These are phyloP conservation scores for Rhyacophila evoluta DNA, from an alignment of 2,888 invertebrate species.

Conservation along the genomic window DNA sequence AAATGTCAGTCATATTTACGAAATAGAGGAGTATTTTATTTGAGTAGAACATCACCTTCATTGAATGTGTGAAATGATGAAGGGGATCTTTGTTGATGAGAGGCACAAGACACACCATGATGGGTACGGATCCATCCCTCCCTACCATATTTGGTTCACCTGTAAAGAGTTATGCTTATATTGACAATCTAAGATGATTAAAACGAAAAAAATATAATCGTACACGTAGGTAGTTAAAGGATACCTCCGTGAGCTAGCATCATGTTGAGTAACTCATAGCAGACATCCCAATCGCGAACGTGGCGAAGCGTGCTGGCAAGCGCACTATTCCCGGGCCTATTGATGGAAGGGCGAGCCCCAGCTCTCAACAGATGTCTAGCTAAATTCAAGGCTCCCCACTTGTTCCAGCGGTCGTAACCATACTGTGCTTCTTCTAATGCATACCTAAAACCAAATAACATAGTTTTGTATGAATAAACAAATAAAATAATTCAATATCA, in stretches of 20 bases:
- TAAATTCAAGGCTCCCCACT: slow-evolving; percentile 80
- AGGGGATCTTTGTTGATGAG: slow-evolving; percentile 80
- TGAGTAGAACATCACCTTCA: slow-evolving; percentile 77
- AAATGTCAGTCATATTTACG: no score
- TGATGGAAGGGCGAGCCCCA: slow-evolving; percentile 76
- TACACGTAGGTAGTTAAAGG: no score
- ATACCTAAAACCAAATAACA: slow-evolving; percentile 61
- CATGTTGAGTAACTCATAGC: slow-evolving; percentile 73
- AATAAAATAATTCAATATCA: no score
- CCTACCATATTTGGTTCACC: slow-evolving; percentile 78
- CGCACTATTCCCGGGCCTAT: slow-evolving; percentile 77
- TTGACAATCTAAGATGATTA: background rate
- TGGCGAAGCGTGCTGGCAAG: slow-evolving; percentile 78
- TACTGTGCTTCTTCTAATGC: slow-evolving; percentile 76
- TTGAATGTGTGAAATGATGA: slow-evolving; percentile 78
- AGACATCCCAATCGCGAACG: slow-evolving; percentile 77
- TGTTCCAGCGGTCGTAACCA: slow-evolving; percentile 79
- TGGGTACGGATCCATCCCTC: slow-evolving; percentile 78
- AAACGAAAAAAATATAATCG: background rate
- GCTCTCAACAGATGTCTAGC: slow-evolving; percentile 74
- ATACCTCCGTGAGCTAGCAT: slow-evolving; percentile 72
- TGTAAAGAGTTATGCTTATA: slow-evolving; percentile 55
- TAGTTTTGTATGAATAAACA: no score
- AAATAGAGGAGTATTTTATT: no score
- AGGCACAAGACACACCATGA: slow-evolving; percentile 81